Conservation (phyloP, 2,888 invertebrate species). For the Xylocampa areola region DNA sequence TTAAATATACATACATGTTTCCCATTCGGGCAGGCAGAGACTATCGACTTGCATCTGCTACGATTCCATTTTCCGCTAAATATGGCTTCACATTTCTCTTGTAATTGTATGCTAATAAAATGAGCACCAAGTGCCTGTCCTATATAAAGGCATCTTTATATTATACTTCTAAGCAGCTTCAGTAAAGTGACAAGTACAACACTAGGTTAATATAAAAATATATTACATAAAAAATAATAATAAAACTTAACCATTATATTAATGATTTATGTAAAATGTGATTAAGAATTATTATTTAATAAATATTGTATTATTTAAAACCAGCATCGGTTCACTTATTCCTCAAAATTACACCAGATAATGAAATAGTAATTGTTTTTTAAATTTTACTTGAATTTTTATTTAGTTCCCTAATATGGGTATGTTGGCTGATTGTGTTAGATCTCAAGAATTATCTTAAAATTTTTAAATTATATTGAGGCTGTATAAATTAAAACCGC, state of each 20-base stretch:
- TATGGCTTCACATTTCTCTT: too few relatives aligned
- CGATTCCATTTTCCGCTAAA: too few relatives aligned
- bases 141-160: conserved; percentile 46
- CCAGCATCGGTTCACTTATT: conserved; percentile 1
- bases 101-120: conserved; percentile 16
- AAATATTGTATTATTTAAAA: conserved; percentile 2
- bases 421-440: conserved; percentile 14
- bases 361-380: conserved; percentile 15
- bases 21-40: too few relatives aligned
- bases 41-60: too few relatives aligned
- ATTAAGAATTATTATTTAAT: conserved; percentile 29
- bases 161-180: conserved; percentile 47
- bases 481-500: too few relatives aligned
- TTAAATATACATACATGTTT: too few relatives aligned
- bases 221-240: conserved; percentile 20
- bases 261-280: conserved; percentile 44
- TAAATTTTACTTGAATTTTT: conserved; percentile 36
- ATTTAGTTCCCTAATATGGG: conserved; percentile 37
- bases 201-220: conserved; percentile 43
- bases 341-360: conserved; percentile 4
- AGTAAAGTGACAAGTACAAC: conserved; percentile 55
- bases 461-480: conserved; percentile 37
- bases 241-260: conserved; percentile 25
- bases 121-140: conserved; percentile 48
- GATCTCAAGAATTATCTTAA: conserved; percentile 48